phyloP scores from a whole-genome alignment of 1,140 invertebrate species.

The Eupeodes corollae region DNA sequence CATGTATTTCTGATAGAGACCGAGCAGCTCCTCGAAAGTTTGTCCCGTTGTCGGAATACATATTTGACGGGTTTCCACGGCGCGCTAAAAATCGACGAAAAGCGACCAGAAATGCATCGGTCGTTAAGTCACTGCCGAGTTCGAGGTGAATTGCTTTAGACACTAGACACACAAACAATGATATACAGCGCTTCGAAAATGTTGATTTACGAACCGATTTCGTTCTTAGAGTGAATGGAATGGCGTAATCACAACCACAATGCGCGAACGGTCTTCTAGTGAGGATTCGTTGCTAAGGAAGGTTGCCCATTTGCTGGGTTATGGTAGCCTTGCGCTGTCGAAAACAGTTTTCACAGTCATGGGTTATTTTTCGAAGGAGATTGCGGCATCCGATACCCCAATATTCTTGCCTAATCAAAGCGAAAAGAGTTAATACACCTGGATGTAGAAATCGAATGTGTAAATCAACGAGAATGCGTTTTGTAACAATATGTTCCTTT shows the following conservation, averaged over 20 bases:
- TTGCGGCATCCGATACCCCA: constrained; percentile 4
- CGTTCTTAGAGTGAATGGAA: constrained; percentile 21
- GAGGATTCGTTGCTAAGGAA: constrained; percentile 2
- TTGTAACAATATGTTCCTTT: not conserved
- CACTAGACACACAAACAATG: constrained; percentile 23
- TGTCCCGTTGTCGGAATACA: constrained; percentile 25
- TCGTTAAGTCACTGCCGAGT: constrained; percentile 26
- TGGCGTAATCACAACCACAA: constrained; percentile 28
- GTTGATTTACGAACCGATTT: constrained; percentile 8
- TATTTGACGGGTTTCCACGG: constrained; percentile 12
- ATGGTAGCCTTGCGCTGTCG: not conserved
- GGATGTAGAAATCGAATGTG: constrained; percentile 1
- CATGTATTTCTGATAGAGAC: too few species aligned
- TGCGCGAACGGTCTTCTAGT: constrained; percentile 12
- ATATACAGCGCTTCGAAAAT: constrained; percentile 19
- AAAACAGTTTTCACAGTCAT: constrained; percentile 1
- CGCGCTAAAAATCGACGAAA: constrained; percentile 26
- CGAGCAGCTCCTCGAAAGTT: constrained; percentile 28
- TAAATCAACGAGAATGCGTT: not conserved
- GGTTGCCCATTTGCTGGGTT: constrained; percentile 1
- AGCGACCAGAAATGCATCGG: constrained; percentile 23
- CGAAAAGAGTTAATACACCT: constrained; percentile 4
- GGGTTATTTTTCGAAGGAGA: not conserved
- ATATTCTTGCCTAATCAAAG: constrained; percentile 1
- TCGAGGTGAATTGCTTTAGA: constrained; percentile 39